A percentile compares a stretch with the other conserved stretches of the same genome.
These are phyloP conservation scores for Drosophila prosaltans DNA, from an alignment of 1,140 invertebrate species.

Conservation along the genomic window DNA sequence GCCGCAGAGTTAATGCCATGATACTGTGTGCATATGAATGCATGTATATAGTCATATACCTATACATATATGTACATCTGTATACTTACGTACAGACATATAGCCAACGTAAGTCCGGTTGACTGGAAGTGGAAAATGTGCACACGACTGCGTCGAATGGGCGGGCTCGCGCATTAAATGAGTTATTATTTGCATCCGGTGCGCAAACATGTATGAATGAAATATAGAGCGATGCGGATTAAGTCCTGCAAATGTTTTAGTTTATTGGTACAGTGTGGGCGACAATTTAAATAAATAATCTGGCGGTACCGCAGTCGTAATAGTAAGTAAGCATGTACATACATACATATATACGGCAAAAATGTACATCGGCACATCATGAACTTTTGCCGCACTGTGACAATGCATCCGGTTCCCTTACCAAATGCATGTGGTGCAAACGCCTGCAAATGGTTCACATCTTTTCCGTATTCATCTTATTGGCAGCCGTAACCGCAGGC, in stretches of 20 bases:
- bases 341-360: background rate
- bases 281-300: slow-evolving; percentile 32
- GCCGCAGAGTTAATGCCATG: slow-evolving; percentile 16
- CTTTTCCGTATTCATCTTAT: slow-evolving; percentile 9
- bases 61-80: background rate
- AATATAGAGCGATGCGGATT: slow-evolving; percentile 23
- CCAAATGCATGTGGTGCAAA: slow-evolving; percentile 1
- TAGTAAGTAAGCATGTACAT: background rate
- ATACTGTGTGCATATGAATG: background rate
- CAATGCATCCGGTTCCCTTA: slow-evolving; percentile 13
- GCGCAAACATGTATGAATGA: slow-evolving; percentile 32
- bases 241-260: slow-evolving; percentile 33
- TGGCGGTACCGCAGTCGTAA: slow-evolving; percentile 9
- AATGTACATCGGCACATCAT: slow-evolving; percentile 9
- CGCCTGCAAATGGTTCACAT: slow-evolving; percentile 1
- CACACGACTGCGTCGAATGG: slow-evolving; percentile 26
- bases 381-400: slow-evolving; percentile 5
- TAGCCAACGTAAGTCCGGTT: slow-evolving; percentile 13
- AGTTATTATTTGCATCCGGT: slow-evolving; percentile 33
- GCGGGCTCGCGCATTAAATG: slow-evolving; percentile 25
- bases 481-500: background rate
- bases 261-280: slow-evolving; percentile 26
- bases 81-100: background rate
- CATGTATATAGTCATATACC: background rate
- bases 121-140: slow-evolving; percentile 20